Evolutionary conservation across 2,113 vertebrate species (phyloP).

Genomic region (Bubo blakistoni): DNA sequence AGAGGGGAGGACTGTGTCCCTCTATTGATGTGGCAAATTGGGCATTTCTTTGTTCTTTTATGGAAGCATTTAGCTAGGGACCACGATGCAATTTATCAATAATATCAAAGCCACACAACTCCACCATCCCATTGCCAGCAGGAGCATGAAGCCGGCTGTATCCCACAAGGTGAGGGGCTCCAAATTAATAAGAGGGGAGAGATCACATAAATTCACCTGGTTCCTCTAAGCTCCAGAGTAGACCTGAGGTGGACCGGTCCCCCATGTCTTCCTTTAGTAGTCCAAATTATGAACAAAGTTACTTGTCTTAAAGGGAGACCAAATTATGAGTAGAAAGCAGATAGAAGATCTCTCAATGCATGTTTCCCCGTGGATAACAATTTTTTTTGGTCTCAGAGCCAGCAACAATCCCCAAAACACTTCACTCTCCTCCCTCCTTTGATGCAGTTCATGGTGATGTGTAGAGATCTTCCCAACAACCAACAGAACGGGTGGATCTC

Average conservation of each 20-base stretch:
- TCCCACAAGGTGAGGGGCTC: background rate
- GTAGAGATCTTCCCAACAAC: background rate
- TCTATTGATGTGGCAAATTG: background rate
- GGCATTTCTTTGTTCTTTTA: background rate
- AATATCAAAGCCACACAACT: background rate
- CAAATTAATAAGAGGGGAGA: background rate
- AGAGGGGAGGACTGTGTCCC: background rate
- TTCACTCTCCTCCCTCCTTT: background rate
- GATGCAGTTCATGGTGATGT: background rate
- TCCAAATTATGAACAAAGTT: background rate
- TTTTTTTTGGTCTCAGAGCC: background rate
- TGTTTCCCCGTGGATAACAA: background rate
- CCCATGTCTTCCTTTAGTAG: background rate
- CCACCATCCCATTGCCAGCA: background rate
- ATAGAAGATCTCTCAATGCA: background rate
- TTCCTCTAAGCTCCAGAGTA: background rate
- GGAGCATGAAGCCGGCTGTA: background rate
- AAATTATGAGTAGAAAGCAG: background rate
- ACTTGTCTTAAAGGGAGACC: background rate
- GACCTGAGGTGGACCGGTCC: too few species aligned
- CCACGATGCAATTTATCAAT: background rate
- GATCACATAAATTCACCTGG: fast-evolving
- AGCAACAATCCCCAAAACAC: background rate
- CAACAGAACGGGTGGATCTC: background rate
- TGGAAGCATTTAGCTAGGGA: background rate